Evolutionary conservation across 2,113 vertebrate genomes (phyloP).

Genomic region (Channa argus): DNA sequence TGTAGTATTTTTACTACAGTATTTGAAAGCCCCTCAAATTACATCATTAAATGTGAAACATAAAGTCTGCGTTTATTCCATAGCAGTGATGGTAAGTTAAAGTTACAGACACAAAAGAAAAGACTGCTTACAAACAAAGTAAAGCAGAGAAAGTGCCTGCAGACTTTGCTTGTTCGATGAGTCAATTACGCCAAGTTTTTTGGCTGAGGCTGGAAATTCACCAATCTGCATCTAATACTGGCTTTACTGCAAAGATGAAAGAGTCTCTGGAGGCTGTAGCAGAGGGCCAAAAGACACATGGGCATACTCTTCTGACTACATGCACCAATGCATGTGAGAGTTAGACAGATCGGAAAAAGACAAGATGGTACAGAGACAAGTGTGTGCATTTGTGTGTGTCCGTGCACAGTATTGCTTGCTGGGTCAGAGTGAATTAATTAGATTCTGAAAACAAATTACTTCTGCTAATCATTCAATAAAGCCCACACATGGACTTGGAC

Average conservation of each 20-base stretch:
- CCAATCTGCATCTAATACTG: conserved; percentile 63
- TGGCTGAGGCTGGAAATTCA: conserved; percentile 54
- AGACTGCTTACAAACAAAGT: conserved; percentile 13
- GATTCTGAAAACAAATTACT: conserved; percentile 82
- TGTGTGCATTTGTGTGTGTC: conserved; percentile 36
- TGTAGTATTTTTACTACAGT: background rate
- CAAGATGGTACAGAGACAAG: background rate
- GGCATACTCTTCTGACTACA: conserved; percentile 33
- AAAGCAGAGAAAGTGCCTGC: conserved; percentile 35
- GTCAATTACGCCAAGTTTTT: conserved; percentile 64
- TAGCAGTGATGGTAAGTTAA: conserved; percentile 12
- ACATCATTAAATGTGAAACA: conserved; percentile 15
- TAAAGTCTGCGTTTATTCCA: background rate
- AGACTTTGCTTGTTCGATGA: conserved; percentile 60
- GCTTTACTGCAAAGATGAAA: conserved; percentile 54
- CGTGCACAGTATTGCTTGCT: conserved; percentile 54
- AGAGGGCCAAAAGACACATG: conserved; percentile 28
- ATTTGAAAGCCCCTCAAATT: background rate
- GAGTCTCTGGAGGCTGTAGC: conserved; percentile 36
- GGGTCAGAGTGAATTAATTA: conserved; percentile 77
- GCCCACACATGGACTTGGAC: conserved; percentile 64
- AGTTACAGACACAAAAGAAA: conserved; percentile 9
- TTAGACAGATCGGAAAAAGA: conserved; percentile 8
- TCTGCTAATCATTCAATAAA: conserved; percentile 79
- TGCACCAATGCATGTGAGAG: conserved; percentile 28